These are phyloP conservation scores for Drosophila yakuba DNA, from an alignment of 1,140 invertebrate genomes.

Conservation along the genomic window DNA sequence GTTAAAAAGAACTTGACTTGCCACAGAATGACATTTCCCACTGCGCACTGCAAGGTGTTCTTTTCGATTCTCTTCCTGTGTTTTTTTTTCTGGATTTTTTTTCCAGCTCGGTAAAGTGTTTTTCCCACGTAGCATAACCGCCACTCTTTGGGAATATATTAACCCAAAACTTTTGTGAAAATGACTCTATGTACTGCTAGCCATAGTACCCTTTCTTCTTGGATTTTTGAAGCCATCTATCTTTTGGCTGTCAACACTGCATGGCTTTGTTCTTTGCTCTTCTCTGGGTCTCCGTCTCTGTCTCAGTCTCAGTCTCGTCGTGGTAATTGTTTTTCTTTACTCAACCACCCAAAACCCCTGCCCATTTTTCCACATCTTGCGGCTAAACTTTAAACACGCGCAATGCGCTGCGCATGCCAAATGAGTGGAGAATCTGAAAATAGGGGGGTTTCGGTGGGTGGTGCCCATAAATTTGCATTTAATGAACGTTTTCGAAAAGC, in stretches of 20 bases:
- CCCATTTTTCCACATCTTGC: slow-evolving; percentile 46
- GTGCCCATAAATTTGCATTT: slow-evolving; percentile 78
- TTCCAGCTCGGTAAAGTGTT: slow-evolving; percentile 9
- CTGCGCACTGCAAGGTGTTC: slow-evolving; percentile 28
- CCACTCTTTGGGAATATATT: slow-evolving; percentile 29
- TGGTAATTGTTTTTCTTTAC: slow-evolving; percentile 76
- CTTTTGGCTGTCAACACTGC: slow-evolving; percentile 71
- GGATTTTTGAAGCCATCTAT: slow-evolving; percentile 58
- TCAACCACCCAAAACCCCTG: slow-evolving; percentile 48
- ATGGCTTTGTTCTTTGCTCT: slow-evolving; percentile 31
- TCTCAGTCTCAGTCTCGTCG: background rate
- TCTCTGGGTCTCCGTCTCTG: slow-evolving; percentile 2
- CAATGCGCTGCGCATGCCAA: slow-evolving; percentile 76
- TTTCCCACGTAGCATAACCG: slow-evolving; percentile 27
- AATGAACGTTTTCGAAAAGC: slow-evolving; percentile 67
- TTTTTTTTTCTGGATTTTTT: slow-evolving; percentile 3
- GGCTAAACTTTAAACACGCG: slow-evolving; percentile 76
- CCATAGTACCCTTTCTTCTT: background rate
- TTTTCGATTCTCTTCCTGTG: slow-evolving; percentile 18
- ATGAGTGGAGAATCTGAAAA: slow-evolving; percentile 44
- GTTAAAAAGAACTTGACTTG: slow-evolving; percentile 48
- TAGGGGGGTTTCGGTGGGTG: slow-evolving; percentile 5
- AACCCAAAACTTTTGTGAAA: slow-evolving; percentile 29
- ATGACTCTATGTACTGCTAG: slow-evolving; percentile 9
- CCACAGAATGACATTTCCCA: slow-evolving; percentile 45